A percentile compares a stretch with the other conserved stretches of the same genome.
Conservation (phyloP, 2,113 vertebrate genomes). For the Tupaia tana region DNA sequence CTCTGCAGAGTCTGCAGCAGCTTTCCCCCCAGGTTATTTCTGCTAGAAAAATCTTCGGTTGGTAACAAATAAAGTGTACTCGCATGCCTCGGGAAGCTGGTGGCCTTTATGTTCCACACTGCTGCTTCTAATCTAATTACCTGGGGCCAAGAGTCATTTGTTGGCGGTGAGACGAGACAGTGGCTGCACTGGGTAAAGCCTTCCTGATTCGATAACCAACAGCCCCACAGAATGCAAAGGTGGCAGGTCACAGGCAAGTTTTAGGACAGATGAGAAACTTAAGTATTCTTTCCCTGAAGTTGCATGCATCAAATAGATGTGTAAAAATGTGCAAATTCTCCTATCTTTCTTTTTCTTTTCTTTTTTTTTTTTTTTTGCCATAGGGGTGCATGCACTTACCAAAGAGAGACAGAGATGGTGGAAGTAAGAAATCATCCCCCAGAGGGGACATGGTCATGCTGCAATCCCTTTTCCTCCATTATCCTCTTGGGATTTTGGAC, state of each 20-base stretch:
- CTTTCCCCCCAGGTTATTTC: neutral
- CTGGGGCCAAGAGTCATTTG: neutral
- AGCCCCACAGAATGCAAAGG: neutral
- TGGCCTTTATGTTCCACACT: neutral
- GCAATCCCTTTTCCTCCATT: too few relatives aligned
- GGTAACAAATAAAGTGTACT: neutral
- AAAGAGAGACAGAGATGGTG: too few relatives aligned
- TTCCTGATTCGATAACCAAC: neutral
- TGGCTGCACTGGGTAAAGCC: rapidly evolving
- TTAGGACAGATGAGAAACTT: neutral
- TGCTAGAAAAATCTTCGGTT: neutral
- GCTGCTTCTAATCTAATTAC: neutral
- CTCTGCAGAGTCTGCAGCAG: neutral
- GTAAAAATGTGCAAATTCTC: rapidly evolving
- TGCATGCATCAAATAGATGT: neutral
- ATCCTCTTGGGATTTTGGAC: too few relatives aligned
- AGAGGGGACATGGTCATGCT: too few relatives aligned
- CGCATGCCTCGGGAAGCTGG: neutral
- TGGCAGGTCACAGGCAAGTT: neutral
- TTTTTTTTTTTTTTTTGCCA: too few relatives aligned
- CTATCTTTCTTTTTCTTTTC: too few relatives aligned
- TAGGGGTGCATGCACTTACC: too few relatives aligned
- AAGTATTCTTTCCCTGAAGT: neutral
- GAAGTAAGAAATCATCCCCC: too few relatives aligned
- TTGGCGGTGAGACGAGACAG: rapidly evolving